These are phyloP conservation scores for Bos indicus DNA, from an alignment of 2,113 vertebrate species.

Conservation along the genomic window DNA sequence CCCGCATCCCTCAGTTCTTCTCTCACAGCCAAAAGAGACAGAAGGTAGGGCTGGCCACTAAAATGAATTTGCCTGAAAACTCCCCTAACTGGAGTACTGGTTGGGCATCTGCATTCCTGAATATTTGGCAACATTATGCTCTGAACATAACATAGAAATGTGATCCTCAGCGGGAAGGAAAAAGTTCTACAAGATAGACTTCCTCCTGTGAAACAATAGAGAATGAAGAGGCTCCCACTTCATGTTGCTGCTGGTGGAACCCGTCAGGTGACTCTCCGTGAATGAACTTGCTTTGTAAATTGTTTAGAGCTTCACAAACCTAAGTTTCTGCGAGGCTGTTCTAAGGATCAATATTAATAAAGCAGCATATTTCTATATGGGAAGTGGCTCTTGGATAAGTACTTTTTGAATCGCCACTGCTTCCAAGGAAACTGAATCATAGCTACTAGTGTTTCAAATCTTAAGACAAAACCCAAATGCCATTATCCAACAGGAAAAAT, in stretches of 20 bases:
- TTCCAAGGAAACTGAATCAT: background rate
- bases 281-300: constrained; percentile 47
- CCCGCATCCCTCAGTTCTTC: background rate
- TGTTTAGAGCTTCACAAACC: background rate
- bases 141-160: constrained; percentile 29
- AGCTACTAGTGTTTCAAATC: background rate
- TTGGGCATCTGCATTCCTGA: constrained; percentile 44
- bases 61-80: background rate
- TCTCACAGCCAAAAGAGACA: background rate
- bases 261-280: background rate
- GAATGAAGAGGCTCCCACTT: background rate
- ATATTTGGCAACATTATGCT: constrained; percentile 8
- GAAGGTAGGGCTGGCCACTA: background rate
- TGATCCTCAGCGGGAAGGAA: constrained; percentile 10
- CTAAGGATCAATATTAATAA: background rate
- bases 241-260: background rate
- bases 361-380: background rate
- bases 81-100: constrained; percentile 32
- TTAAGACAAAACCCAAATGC: background rate
- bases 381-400: background rate
- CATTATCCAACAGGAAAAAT: background rate
- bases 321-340: background rate
- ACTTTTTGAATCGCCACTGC: background rate
- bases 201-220: constrained; percentile 35
- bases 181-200: constrained; percentile 25